phyloP scores from a whole-genome alignment of 2,797 vertebrate species.

The Leptodactylus fallax region DNA sequence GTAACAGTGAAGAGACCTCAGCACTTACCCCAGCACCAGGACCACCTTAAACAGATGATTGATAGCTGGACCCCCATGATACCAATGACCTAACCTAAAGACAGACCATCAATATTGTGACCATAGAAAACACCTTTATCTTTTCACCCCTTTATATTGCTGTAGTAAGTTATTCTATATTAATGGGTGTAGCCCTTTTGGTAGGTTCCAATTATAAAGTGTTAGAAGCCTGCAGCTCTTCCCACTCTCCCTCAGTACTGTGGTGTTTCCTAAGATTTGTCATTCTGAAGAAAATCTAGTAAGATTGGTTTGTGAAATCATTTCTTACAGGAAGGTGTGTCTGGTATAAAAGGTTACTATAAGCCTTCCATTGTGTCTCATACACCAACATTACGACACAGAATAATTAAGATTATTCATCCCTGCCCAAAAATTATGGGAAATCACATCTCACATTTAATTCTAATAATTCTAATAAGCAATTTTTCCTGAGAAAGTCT shows the following conservation, averaged over 20 bases:
- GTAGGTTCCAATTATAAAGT: neutral
- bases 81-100: no score
- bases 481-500: neutral
- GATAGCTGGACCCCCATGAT: no score
- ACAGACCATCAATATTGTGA: no score
- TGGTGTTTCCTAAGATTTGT: conserved; percentile 6
- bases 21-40: no score
- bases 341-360: neutral
- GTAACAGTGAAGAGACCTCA: no score
- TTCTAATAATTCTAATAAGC: neutral
- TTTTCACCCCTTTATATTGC: no score
- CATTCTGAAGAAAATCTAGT: conserved; percentile 6
- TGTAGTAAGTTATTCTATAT: neutral
- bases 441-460: no score
- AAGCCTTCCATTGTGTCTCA: neutral
- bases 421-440: neutral
- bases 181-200: conserved; percentile 12
- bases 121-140: no score
- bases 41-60: no score
- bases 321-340: conserved; percentile 17
- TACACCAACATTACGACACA: neutral
- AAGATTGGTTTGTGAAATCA: conserved; percentile 15
- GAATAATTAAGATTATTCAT: neutral
- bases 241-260: neutral
- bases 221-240: neutral